Percentiles rank a stretch among this genome's conserved stretches.
Evolutionary conservation across 23 tunicate species (phyloP).

Genomic region (Aplidium turbinatum): DNA sequence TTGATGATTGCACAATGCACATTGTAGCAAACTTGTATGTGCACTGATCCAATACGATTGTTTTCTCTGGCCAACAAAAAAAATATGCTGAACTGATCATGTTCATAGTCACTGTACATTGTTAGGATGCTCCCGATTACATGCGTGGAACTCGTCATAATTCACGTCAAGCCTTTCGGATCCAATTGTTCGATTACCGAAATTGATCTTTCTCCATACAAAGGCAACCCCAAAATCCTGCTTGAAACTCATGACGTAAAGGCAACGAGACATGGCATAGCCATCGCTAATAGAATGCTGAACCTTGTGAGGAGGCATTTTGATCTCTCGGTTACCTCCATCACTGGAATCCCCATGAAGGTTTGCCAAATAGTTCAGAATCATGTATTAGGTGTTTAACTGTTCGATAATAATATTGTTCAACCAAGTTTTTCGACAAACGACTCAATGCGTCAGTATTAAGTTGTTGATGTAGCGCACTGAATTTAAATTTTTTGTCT

Average conservation of each 20-base stretch:
- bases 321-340: constrained; percentile 83
- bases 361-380: too few relatives aligned
- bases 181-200: constrained; percentile 51
- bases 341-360: constrained; percentile 96
- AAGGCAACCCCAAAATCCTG: constrained; percentile 19
- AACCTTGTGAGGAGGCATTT: constrained; percentile 72
- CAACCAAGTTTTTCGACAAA: too few relatives aligned
- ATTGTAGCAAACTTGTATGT: too few relatives aligned
- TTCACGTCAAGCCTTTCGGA: constrained; percentile 81
- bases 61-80: too few relatives aligned
- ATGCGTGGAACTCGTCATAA: constrained; percentile 47
- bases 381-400: neutral
- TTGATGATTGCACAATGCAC: too few relatives aligned
- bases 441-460: too few relatives aligned
- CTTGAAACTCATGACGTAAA: constrained; percentile 88
- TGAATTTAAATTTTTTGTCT: too few relatives aligned
- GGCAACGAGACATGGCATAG: constrained; percentile 85
- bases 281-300: constrained; percentile 81
- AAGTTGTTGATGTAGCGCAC: too few relatives aligned
- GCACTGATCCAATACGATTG: too few relatives aligned
- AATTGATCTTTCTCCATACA: neutral
- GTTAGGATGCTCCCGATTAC: constrained; percentile 54
- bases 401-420: neutral
- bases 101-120: too few relatives aligned
- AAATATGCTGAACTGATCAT: too few relatives aligned